phyloP scores from a whole-genome alignment of 2,888 invertebrate species.

The Argynnis bischoffii region DNA sequence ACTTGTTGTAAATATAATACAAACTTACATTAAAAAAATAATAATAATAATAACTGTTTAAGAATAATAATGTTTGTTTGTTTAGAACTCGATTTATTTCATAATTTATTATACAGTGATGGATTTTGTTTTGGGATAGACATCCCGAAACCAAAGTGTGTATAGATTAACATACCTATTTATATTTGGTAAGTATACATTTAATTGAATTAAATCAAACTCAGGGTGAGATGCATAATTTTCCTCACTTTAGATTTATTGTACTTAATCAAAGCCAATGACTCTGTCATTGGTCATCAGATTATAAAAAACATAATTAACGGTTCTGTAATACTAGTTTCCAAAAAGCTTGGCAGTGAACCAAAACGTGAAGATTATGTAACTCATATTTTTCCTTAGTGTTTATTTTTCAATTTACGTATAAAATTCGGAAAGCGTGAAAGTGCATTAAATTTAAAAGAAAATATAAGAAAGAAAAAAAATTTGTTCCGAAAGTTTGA shows the following conservation, averaged over 20 bases:
- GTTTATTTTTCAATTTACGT: neutral
- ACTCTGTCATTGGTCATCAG: neutral
- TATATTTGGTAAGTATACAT: neutral
- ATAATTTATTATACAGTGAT: too few relatives aligned
- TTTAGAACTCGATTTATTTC: too few relatives aligned
- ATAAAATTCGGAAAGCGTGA: constrained; percentile 34
- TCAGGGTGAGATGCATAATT: neutral
- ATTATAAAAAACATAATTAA: neutral
- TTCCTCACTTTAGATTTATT: neutral
- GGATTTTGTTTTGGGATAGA: too few relatives aligned
- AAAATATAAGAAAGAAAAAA: constrained; percentile 40
- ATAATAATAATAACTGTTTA: too few relatives aligned
- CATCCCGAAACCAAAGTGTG: too few relatives aligned
- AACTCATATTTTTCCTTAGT: neutral
- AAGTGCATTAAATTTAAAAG: constrained; percentile 37
- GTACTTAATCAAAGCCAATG: neutral
- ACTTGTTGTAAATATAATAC: too few relatives aligned
- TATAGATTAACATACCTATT: too few relatives aligned
- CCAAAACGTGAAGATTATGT: neutral
- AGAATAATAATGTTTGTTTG: too few relatives aligned
- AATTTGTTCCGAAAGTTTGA: constrained; percentile 47
- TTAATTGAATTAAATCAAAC: neutral
- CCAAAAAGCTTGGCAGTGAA: neutral
- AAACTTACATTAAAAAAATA: too few relatives aligned
- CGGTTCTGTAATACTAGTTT: neutral